Evolutionary conservation across 2,113 vertebrate species (phyloP), one percentile per base, ranked within the genome.

Genomic region (Mola mola): DNA sequence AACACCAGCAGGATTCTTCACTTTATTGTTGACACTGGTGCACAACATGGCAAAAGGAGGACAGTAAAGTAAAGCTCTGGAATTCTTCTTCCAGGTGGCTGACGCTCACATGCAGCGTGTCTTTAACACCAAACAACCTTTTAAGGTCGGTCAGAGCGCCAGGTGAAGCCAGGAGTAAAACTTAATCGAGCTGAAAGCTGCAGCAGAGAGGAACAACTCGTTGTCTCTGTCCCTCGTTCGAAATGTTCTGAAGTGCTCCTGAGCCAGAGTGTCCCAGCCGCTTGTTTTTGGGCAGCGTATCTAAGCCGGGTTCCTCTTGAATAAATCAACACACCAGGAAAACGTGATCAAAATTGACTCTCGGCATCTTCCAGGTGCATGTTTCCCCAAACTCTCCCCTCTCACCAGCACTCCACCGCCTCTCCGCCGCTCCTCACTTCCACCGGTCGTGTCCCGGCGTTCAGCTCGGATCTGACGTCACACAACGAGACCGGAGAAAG

Each of bases 381-480:
- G 26, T 61, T 66, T 42, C 37, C 29, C 10, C 41, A 64, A 71
- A 40, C 43, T 36, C 51, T 55, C 42, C 40, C 1, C 8, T 28
- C 9, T 19, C 6, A n/a, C n/a, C n/a, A n/a, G n/a, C n/a, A n/a
- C 31, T 17, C 25, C 53, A 31, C 34, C 38, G 26, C 17, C 5
- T n/a, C n/a, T n/a, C n/a, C n/a, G n/a, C 42, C 1, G 1, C 48
- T 16, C 63, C 52, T 42, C 47, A 40, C 56, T 53, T n/a, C n/a
- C n/a, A n/a, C n/a, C 40, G 31, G 34, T 57, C 31, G 38, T 21
- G 71, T 73, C 34, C 15, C 17, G 11, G 33, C 21, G 5, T 58
- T 62, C 28, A 24, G 40, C 17, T 64, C 19, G 2, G 29, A 44
- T 21, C 48, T 59, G 55, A 67, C 50, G 40, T 58, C 69, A 59